These are phyloP conservation scores for Athripsodes cinereus DNA, from an alignment of 2,888 invertebrate genomes.

Conservation along the genomic window DNA sequence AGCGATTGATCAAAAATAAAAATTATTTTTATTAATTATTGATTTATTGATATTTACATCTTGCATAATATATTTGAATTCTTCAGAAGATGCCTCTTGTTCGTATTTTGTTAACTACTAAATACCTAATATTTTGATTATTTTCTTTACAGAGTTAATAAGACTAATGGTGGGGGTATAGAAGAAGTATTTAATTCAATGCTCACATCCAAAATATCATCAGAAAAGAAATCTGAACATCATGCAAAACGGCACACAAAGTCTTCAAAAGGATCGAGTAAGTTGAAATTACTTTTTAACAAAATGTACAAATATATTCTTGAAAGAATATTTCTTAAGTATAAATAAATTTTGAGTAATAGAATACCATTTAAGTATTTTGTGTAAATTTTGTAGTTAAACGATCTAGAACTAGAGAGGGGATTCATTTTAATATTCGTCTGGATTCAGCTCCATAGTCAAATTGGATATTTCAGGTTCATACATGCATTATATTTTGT, in stretches of 20 bases:
- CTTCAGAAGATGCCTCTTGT: no score
- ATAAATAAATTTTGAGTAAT: not conserved
- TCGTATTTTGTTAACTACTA: no score
- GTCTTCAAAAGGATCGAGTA: constrained; percentile 22
- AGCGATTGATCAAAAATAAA: no score
- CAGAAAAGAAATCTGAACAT: constrained; percentile 14
- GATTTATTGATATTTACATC: no score
- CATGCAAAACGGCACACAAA: constrained; percentile 14
- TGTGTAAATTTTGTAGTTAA: constrained; percentile 24
- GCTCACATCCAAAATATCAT: constrained; percentile 15
- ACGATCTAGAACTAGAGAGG: constrained; percentile 25
- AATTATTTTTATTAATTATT: no score
- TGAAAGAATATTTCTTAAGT: no score
- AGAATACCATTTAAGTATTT: constrained; percentile 2
- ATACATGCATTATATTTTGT: constrained; percentile 9
- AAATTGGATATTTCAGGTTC: constrained; percentile 13
- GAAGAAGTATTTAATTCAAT: constrained; percentile 24
- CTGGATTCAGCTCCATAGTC: constrained; percentile 9
- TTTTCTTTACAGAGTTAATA: not conserved
- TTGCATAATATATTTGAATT: no score
- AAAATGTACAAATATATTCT: no score
- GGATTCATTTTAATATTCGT: constrained; percentile 18
- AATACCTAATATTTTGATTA: not conserved
- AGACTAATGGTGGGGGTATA: constrained; percentile 14
- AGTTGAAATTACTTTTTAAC: no score